Base-by-base conservation (phyloP, 2,113 vertebrate genomes). In the Pollachius pollachius region DNA sequence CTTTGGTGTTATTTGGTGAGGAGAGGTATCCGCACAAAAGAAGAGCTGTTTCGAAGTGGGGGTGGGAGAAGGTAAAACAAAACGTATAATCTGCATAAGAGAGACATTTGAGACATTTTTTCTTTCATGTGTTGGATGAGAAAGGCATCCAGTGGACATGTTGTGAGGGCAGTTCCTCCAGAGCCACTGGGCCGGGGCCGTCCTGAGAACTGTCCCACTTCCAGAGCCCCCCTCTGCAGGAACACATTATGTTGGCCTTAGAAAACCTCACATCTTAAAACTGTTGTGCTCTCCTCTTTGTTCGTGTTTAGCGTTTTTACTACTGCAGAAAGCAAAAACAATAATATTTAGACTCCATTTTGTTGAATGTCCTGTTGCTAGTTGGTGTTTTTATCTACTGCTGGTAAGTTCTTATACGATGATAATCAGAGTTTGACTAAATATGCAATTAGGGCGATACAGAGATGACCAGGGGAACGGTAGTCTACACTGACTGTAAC, bases 401-500 rank as follows among this genome's bases (percentile, higher is more conserved):
- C 74, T 76, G 77, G 84, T 90, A 90, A 84, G 85, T 88, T 89
- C 84, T 88, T 84, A 84, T 86, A 82, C 30, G 62, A 83, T 79
- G 78, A 88, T 91, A 87, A 90, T 91, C 82, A 85, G 76, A 88
- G 77, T 87, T 82, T 83, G 88, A 90, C 84, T 83, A 82, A 85
- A 87, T 90, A 90, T 89, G 86, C 90, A 89, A 89, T 77, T 84
- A 75, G 70, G 78, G 82, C 52, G 25, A 16, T 63, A 11, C 30
- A 19, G 84, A 19, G 84, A 77, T 82, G 52, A 86, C 76, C 83
- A 84, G 85, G 84, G 83, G 79, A 79, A 79, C 85, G 87, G 91
- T 92, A 88, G 77, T 83, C 78, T 90, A 78, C 92, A 92, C 93
- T 90, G 91, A 92, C 93, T 90, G 91, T 85, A 89, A 89, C 86